phyloP scores from a whole-genome alignment of 2,888 invertebrate species.

The Nomada hirtipes region DNA sequence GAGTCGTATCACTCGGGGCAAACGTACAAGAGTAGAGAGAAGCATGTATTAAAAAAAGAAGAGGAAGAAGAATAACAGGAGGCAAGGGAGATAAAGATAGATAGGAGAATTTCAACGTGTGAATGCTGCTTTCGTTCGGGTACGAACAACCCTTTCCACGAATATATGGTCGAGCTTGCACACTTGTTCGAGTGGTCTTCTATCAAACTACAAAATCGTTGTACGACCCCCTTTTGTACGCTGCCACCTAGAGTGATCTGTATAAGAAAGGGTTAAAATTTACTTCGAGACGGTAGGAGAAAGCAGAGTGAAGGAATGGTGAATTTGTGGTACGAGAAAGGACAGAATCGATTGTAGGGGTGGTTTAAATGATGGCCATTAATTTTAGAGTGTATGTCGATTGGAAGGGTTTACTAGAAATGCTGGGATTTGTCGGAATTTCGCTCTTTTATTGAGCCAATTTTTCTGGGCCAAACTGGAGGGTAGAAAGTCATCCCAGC shows the following conservation, averaged over 20 bases:
- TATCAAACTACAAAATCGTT: constrained; percentile 60
- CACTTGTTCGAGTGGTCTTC: constrained; percentile 59
- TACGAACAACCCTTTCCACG: constrained; percentile 21
- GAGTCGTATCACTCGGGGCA: constrained; percentile 67
- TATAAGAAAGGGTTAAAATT: constrained; percentile 46
- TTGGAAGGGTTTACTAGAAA: too few species aligned
- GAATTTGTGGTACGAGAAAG: too few species aligned
- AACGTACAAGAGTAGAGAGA: constrained; percentile 55
- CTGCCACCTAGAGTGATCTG: constrained; percentile 12
- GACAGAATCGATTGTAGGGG: too few species aligned
- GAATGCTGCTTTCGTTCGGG: constrained; percentile 71
- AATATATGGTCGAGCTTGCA: constrained; percentile 33
- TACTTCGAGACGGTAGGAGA: constrained; percentile 32
- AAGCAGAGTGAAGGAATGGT: neutral
- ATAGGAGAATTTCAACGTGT: constrained; percentile 67
- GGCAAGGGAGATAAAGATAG: constrained; percentile 44
- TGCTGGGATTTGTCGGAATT: too few species aligned
- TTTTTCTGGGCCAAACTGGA: too few species aligned
- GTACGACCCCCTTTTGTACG: constrained; percentile 40
- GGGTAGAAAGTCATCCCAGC: too few species aligned
- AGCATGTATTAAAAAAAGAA: constrained; percentile 37
- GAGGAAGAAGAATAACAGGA: constrained; percentile 53
- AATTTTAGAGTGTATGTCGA: too few species aligned
- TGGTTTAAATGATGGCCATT: too few species aligned
- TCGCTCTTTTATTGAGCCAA: too few species aligned